Evolutionary conservation across 2,888 invertebrate species (phyloP), one percentile per base, ranked within the genome.

Genomic region (Acrocera orbiculus): DNA sequence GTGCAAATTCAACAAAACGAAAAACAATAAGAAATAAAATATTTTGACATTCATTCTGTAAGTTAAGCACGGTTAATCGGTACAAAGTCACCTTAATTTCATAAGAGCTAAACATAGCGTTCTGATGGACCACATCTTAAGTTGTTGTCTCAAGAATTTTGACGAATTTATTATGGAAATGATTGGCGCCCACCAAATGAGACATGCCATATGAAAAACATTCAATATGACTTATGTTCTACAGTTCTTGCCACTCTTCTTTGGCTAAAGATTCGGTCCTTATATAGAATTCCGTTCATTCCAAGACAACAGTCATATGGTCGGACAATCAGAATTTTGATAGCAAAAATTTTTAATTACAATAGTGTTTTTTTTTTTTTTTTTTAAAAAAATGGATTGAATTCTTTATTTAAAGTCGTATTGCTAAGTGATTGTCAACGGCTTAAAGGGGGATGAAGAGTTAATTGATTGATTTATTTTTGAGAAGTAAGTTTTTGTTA

Each of bases 391-490:
- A n/a, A n/a, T n/a, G n/a, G n/a, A n/a, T n/a, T n/a, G n/a, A n/a
- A n/a, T n/a, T n/a, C n/a, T n/a, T n/a, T n/a, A n/a, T n/a, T n/a
- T n/a, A n/a, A n/a, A n/a, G n/a, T n/a, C n/a, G n/a, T n/a, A n/a
- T 13, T 19, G 5, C 19, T 19, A 19, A 7, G 19, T 7, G 19
- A 8, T 7, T 19, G 19, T 8, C 5, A 19, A 10, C 27, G 17
- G 10, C 16, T 16, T 19, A 46, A 46, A 47, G 45, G 42, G 39
- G 33, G 44, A 45, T 46, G 40, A 42, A 55, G 27, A 53, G 54
- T 55, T 54, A 57, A 57, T 57, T 58, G 58, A 58, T 56, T 56
- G 58, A 56, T 56, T 56, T 58, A 56, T 57, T 55, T 53, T 47
- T 48, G 46, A 44, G 45, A 49, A 47, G 48, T 40, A 38, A 31